These are phyloP conservation scores for Lithophane ornitopus DNA, from an alignment of 2,888 invertebrate species.

Conservation along the genomic window DNA sequence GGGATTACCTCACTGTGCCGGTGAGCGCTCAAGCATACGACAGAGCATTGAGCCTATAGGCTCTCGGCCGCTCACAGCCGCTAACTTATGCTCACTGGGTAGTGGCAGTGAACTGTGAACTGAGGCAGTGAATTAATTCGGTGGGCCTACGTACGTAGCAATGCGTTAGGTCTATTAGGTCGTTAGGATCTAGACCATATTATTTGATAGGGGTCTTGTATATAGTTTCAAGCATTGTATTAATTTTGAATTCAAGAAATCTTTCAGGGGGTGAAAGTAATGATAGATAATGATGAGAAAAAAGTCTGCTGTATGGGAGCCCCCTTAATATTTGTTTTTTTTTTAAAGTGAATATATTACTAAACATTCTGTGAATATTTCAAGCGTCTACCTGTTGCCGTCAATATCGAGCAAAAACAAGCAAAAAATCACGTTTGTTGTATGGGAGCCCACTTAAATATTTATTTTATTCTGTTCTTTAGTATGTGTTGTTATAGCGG, in stretches of 20 bases:
- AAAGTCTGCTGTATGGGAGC: no score
- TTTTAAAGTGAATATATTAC: no score
- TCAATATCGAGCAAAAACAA: no score
- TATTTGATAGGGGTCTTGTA: neutral
- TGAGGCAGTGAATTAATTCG: slow-evolving; percentile 17
- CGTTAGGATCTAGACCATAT: no score
- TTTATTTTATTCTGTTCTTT: no score
- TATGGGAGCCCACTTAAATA: no score
- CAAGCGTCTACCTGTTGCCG: no score
- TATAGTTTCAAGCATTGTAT: neutral
- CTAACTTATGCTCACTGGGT: slow-evolving; percentile 16
- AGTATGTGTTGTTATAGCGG: no score
- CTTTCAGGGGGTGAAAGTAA: neutral
- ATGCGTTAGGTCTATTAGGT: no score
- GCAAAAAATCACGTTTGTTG: no score
- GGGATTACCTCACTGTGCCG: slow-evolving; percentile 5
- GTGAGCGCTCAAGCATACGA: slow-evolving; percentile 12
- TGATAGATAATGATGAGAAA: neutral
- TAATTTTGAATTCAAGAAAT: neutral
- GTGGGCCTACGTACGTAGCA: neutral
- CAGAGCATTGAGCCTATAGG: slow-evolving; percentile 12
- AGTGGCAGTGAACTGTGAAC: neutral
- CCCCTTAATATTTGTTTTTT: no score
- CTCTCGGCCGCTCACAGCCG: neutral
- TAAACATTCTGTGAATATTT: no score